A percentile compares a stretch with the other conserved stretches of the same genome.
These are phyloP conservation scores for Alviniconcha marisindica DNA, from an alignment of 1,140 invertebrate species.

Conservation along the genomic window DNA sequence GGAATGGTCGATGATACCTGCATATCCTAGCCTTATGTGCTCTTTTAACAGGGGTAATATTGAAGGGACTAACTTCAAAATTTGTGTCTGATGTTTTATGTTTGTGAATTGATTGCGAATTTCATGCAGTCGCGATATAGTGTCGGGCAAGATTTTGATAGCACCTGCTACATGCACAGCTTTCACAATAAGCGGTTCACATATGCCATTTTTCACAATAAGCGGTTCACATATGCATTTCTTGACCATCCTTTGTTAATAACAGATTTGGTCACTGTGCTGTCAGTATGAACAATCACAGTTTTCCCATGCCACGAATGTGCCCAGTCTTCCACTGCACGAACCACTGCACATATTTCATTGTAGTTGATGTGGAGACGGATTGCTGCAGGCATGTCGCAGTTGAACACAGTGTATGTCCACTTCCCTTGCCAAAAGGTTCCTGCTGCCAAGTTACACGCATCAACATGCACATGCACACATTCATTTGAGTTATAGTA, in stretches of 20 bases:
- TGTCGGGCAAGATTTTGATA: neutral
- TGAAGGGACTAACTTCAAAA: too few species aligned
- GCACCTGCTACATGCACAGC: neutral
- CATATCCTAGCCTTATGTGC: too few species aligned
- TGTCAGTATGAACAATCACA: neutral
- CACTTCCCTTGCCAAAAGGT: neutral
- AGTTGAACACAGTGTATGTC: neutral
- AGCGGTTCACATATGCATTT: too few species aligned
- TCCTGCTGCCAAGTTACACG: neutral
- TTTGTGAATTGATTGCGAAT: too few species aligned
- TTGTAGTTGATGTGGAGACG: neutral
- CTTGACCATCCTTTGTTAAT: too few species aligned
- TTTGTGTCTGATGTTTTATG: too few species aligned
- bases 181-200: neutral
- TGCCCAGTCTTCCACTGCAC: neutral
- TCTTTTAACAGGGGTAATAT: too few species aligned
- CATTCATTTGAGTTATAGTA: too few species aligned
- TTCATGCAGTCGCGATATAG: neutral
- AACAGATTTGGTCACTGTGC: too few species aligned
- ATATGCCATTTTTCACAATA: too few species aligned
- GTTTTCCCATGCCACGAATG: neutral
- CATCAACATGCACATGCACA: slow-evolving; percentile 12
- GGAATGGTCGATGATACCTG: too few species aligned
- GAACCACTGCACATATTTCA: neutral
- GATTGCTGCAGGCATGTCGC: neutral